A percentile compares a stretch with the other conserved stretches of the same genome.
phyloP scores from a whole-genome alignment of 2,113 vertebrate genomes.

The Misgurnus mizolepis region DNA sequence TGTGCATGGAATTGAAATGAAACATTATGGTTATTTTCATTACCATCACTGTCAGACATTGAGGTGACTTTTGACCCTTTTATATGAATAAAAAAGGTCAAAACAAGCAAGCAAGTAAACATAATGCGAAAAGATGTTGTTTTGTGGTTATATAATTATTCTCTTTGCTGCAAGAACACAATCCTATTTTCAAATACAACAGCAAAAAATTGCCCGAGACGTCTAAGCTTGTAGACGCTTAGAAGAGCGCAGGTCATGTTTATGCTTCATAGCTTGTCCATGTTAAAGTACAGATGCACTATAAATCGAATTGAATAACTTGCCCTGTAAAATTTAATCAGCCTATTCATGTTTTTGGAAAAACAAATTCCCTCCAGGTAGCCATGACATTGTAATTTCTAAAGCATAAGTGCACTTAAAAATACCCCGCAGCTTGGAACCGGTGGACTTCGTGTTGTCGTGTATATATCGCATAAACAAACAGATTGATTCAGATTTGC shows the following conservation, averaged over 20 bases:
- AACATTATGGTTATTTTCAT: background rate
- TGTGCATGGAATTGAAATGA: background rate
- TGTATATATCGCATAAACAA: conserved; percentile 71
- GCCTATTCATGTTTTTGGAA: conserved; percentile 74
- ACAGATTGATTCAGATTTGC: conserved; percentile 63
- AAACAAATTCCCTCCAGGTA: conserved; percentile 67
- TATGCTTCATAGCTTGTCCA: background rate
- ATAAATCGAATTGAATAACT: conserved; percentile 24
- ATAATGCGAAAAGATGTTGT: background rate
- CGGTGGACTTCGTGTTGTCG: conserved; percentile 73
- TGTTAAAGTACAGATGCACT: background rate
- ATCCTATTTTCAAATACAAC: background rate
- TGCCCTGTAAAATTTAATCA: conserved; percentile 72
- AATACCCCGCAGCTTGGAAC: conserved; percentile 71
- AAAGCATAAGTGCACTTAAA: conserved; percentile 74
- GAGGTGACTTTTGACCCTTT: conserved; percentile 5
- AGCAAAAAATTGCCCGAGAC: background rate
- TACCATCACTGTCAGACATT: background rate
- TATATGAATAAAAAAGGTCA: background rate
- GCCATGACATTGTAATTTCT: conserved; percentile 76
- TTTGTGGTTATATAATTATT: conserved; percentile 8
- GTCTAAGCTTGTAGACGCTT: background rate
- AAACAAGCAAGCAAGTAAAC: background rate
- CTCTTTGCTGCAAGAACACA: background rate
- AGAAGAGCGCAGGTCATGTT: background rate